Evolutionary conservation across 2,113 vertebrate genomes (phyloP).

Genomic region (Cygnus buccinator): DNA sequence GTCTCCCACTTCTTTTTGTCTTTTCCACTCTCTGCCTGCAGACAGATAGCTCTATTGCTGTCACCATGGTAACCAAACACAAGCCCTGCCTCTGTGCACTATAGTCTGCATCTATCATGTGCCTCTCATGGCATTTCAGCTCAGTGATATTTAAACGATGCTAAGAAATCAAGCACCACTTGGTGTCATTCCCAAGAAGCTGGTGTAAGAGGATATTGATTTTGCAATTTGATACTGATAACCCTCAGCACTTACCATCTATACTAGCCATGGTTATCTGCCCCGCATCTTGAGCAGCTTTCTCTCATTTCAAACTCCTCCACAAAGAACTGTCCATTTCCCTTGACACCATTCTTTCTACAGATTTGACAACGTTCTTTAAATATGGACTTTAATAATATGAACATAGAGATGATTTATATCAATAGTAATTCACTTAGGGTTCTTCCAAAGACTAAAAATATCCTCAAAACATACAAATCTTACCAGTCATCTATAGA

Average conservation of each 20-base stretch:
- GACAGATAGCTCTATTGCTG: neutral
- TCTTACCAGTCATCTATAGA: neutral
- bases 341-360: neutral
- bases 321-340: neutral
- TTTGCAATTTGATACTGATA: constrained; percentile 49
- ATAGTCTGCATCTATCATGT: neutral
- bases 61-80: constrained; percentile 8
- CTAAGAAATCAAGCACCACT: constrained; percentile 50
- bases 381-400: neutral
- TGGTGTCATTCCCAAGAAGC: constrained; percentile 29
- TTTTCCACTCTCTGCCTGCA: neutral
- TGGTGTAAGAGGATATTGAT: constrained; percentile 52
- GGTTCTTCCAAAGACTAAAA: neutral
- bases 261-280: neutral
- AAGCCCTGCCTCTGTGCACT: neutral
- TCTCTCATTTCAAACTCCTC: neutral
- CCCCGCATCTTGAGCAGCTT: neutral
- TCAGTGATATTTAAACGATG: constrained; percentile 26
- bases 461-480: neutral
- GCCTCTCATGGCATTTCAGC: constrained; percentile 18
- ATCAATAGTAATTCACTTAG: neutral
- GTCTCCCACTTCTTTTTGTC: neutral
- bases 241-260: neutral
- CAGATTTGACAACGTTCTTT: neutral
- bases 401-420: neutral